A percentile compares a stretch with the other conserved stretches of the same genome.
These are phyloP conservation scores for Drosophila atripex DNA, from an alignment of 2,888 invertebrate species.

Conservation along the genomic window DNA sequence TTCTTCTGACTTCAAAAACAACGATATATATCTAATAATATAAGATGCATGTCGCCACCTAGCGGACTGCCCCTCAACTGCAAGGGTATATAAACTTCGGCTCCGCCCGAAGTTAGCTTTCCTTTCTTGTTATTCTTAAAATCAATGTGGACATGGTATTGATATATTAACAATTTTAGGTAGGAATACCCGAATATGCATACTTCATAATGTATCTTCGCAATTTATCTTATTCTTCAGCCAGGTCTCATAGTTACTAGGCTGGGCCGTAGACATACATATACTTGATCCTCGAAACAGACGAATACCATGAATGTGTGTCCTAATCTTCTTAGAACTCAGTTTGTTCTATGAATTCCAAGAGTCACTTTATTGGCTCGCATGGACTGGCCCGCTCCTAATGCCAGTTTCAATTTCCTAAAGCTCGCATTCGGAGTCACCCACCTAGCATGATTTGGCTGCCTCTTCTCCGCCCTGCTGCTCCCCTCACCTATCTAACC, in stretches of 20 bases:
- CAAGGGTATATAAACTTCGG: too few relatives aligned
- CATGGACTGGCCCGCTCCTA: constrained; percentile 36
- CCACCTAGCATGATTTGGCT: constrained; percentile 31
- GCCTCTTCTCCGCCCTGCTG: background rate
- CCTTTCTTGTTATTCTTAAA: too few relatives aligned
- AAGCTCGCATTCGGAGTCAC: constrained; percentile 32
- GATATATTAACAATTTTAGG: too few relatives aligned
- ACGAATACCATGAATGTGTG: background rate
- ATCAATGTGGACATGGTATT: too few relatives aligned
- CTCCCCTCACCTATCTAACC: constrained; percentile 4
- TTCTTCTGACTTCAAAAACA: too few relatives aligned
- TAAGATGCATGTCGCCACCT: too few relatives aligned
- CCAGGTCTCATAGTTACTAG: background rate
- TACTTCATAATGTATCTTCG: too few relatives aligned
- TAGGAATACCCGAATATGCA: background rate
- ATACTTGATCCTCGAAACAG: background rate
- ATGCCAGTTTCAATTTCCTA: constrained; percentile 48
- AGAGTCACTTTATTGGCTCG: constrained; percentile 21
- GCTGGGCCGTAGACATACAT: background rate
- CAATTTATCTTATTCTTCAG: background rate
- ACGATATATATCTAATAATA: too few relatives aligned
- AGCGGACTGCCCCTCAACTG: too few relatives aligned
- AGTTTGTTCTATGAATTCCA: constrained; percentile 25
- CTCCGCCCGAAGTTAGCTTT: too few relatives aligned
- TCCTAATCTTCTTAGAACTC: constrained; percentile 17